Percentiles rank a stretch among this genome's conserved stretches.
phyloP scores from a whole-genome alignment of 2,113 vertebrate genomes.

The Xenopus borealis region DNA sequence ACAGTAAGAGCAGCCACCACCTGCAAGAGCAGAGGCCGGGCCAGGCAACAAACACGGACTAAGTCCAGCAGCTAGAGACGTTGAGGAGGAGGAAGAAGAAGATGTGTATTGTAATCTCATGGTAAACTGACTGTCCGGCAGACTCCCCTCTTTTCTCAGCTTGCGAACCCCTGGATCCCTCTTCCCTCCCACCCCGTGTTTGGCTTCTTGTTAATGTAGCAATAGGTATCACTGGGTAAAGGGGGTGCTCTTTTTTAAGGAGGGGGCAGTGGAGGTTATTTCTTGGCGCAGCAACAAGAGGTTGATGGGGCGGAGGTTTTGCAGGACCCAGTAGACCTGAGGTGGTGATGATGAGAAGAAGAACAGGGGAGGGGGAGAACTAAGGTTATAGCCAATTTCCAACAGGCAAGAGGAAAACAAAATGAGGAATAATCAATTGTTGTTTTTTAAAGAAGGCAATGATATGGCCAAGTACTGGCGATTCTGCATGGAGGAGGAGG shows the following conservation, averaged over 20 bases:
- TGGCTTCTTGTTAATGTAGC: conserved; percentile 1
- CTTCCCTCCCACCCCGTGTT: conserved; percentile 4
- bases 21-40: conserved; percentile 27
- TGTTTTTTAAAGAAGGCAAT: conserved; percentile 34
- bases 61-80: conserved; percentile 28
- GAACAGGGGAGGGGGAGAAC: conserved; percentile 42
- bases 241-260: not conserved
- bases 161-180: not conserved
- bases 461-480: conserved; percentile 42
- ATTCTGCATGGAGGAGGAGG: conserved; percentile 35
- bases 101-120: conserved; percentile 57
- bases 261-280: conserved; percentile 33
- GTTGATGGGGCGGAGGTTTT: conserved; percentile 36
- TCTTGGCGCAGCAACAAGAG: conserved; percentile 42
- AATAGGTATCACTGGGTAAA: not conserved
- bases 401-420: not conserved
- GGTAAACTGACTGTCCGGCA: conserved; percentile 54
- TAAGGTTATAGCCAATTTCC: conserved; percentile 31
- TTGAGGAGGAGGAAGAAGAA: conserved; percentile 15
- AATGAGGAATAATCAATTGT: conserved; percentile 13
- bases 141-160: conserved; percentile 42
- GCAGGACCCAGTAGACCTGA: conserved; percentile 36
- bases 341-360: conserved; percentile 11
- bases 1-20: conserved; percentile 37
- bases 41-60: conserved; percentile 31